Evolutionary conservation across 2,113 vertebrate species (phyloP).

Genomic region (Micromys minutus): DNA sequence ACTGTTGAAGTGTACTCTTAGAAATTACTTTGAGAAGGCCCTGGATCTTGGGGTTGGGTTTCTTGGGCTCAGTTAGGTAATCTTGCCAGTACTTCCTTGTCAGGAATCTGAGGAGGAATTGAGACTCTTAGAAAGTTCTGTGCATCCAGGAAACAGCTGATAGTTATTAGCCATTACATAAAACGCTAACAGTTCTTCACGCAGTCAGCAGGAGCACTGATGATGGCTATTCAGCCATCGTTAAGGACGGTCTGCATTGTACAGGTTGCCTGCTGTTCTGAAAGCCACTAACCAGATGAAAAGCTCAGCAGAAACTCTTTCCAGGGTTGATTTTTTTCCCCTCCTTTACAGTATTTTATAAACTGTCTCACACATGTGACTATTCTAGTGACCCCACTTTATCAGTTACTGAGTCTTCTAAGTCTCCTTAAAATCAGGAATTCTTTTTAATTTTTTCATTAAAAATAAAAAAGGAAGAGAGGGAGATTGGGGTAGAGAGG

Average conservation of each 20-base stretch:
- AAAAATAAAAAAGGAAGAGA: neutral
- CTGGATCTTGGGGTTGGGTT: neutral
- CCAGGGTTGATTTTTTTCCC: neutral
- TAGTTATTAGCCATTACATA: neutral
- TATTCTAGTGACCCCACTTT: neutral
- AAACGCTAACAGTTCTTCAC: neutral
- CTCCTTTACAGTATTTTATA: neutral
- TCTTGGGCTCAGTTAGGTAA: neutral
- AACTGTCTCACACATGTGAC: neutral
- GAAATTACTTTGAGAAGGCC: neutral
- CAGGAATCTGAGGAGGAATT: neutral
- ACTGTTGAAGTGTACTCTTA: neutral
- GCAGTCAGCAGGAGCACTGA: neutral
- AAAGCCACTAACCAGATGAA: constrained; percentile 12
- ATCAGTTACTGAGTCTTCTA: neutral
- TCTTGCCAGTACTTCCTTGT: neutral
- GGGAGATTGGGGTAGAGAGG: neutral
- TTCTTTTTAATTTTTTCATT: neutral
- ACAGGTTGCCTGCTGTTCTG: neutral
- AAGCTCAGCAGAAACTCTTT: neutral
- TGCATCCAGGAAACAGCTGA: neutral
- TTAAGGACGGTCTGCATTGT: neutral
- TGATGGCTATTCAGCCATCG: neutral
- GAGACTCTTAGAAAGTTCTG: neutral
- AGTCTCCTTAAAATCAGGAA: constrained; percentile 10